phyloP scores from a whole-genome alignment of 2,113 vertebrate species.

The Mustelus asterias region DNA sequence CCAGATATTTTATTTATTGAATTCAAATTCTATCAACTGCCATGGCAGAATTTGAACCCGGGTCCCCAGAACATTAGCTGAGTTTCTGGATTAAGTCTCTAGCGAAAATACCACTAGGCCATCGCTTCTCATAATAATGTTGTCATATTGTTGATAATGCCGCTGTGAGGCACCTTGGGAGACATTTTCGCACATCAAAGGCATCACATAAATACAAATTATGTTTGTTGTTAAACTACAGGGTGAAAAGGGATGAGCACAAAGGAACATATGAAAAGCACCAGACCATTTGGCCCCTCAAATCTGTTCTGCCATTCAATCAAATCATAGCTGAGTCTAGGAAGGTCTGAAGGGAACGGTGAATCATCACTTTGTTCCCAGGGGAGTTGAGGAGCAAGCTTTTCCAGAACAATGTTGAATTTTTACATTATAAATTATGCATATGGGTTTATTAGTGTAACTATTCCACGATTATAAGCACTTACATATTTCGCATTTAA shows the following conservation, averaged over 20 bases:
- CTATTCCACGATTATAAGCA: neutral
- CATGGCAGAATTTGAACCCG: no score
- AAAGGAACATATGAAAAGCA: neutral
- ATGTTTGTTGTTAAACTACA: neutral
- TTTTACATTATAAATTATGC: neutral
- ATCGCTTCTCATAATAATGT: no score
- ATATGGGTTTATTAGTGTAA: neutral
- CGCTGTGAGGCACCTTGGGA: neutral
- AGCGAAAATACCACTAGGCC: no score
- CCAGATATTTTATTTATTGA: no score
- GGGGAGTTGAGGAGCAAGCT: neutral
- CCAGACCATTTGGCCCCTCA: neutral
- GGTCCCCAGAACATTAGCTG: no score
- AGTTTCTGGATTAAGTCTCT: no score
- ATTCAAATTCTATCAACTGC: no score
- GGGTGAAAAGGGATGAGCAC: neutral
- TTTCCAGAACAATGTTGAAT: neutral
- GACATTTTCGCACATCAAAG: neutral
- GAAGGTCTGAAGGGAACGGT: neutral
- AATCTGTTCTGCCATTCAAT: neutral
- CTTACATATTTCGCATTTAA: neutral
- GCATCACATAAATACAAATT: neutral
- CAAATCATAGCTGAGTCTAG: neutral
- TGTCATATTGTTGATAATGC: neutral
- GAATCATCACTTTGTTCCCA: neutral